Evolutionary conservation across 2,888 invertebrate genomes (phyloP), one percentile per base, ranked within the genome.

Genomic region (Psylliodes chrysocephalus): DNA sequence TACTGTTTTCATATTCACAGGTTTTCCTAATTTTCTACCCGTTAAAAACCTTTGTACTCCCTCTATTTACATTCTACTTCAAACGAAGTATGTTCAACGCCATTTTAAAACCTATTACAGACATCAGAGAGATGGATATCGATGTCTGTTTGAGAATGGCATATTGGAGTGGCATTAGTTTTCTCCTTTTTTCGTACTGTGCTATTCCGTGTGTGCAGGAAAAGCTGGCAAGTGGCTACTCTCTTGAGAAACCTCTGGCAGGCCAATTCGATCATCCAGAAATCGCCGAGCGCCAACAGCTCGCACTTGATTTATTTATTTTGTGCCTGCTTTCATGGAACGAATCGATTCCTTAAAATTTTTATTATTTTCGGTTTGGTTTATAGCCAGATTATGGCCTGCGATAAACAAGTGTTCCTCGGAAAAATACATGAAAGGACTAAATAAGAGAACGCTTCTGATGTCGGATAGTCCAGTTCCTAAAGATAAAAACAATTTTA

Each of bases 281-380:
- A 64, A 64, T 64, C 60, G 67, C 42, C 57, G 60, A 64, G 53
- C 60, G 65, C 69, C 54, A 60, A 63, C 63, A 73, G 52, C 46
- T 51, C 66, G 47, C 57, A 22, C 66, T 60, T 72, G 68, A 70
- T 72, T 72, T 71, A 72, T 72, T 72, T 68, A 72, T 71, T 71
- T 65, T 65, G 63, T 63, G 66, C 69, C 64, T 68, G 66, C 64
- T 64, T 68, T 66, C 66, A 55, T 67, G 68, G 66, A 55, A 66
- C 66, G 68, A 69, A 72, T 72, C 72, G 72, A 72, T 72, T 62
- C 66, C 69, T 70, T 69, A 66, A 69, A 71, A 68, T 66, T 71
- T 72, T 72, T 69, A 72, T 71, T 71, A 70, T 69, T 71, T 66
- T 66, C 63, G 59, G 62, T 64, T 60, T 60, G 64, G 57, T 68